Conservation (phyloP, 2,113 vertebrate species). For the Lepus americanus region DNA sequence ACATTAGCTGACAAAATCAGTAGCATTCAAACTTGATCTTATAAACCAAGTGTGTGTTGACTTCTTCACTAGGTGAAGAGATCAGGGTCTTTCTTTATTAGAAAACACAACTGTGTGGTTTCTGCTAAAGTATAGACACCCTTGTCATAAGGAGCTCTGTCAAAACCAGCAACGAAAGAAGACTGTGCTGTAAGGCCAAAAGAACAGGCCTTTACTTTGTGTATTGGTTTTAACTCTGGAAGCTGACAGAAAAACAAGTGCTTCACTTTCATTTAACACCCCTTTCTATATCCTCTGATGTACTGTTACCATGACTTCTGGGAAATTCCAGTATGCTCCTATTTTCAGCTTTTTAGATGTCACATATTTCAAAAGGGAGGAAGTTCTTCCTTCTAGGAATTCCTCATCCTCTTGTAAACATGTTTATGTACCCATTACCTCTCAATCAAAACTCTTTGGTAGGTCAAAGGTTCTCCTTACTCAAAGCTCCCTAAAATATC, state of each 20-base stretch:
- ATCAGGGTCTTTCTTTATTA: not conserved
- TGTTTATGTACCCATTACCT: slow-evolving; percentile 20
- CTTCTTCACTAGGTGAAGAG: slow-evolving; percentile 4
- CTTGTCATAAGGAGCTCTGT: not conserved
- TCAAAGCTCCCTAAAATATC: slow-evolving; percentile 8
- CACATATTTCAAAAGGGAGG: slow-evolving; percentile 40
- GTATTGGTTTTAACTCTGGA: not conserved
- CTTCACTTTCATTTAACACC: not conserved
- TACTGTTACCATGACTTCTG: not conserved
- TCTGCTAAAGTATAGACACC: not conserved
- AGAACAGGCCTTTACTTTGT: not conserved
- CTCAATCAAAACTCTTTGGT: not conserved
- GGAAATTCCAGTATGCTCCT: slow-evolving; percentile 41
- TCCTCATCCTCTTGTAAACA: slow-evolving; percentile 44
- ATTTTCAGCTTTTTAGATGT: slow-evolving; percentile 31
- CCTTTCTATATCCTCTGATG: not conserved
- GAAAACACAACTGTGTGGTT: not conserved
- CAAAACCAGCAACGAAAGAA: not conserved
- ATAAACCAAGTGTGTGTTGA: slow-evolving; percentile 19
- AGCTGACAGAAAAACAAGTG: not conserved
- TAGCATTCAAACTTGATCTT: not conserved
- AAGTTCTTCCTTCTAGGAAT: slow-evolving; percentile 68
- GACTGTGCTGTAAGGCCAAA: not conserved
- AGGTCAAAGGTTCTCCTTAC: slow-evolving; percentile 15
- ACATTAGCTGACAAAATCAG: not conserved